Percentiles rank a stretch among this genome's conserved stretches.
phyloP scores from a whole-genome alignment of 2,888 invertebrate genomes.

The Volucella inflata region DNA sequence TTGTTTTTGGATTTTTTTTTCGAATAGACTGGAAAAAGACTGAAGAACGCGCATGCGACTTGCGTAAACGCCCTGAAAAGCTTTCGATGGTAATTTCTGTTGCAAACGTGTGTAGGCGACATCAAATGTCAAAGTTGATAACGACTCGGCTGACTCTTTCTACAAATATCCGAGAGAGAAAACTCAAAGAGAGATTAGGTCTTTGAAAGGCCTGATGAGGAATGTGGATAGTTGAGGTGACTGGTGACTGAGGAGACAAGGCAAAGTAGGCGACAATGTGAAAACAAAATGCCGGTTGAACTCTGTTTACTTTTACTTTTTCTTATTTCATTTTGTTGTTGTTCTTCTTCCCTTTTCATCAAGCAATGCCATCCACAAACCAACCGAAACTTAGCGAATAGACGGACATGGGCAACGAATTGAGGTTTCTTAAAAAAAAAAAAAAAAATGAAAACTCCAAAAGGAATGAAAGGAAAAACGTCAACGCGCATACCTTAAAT shows the following conservation, averaged over 20 bases:
- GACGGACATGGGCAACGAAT: constrained; percentile 26
- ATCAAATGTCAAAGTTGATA: constrained; percentile 71
- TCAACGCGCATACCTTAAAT: constrained; percentile 49
- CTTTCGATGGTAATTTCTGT: constrained; percentile 45
- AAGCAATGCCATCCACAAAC: constrained; percentile 19
- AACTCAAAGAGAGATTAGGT: not conserved
- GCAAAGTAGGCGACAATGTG: constrained; percentile 12
- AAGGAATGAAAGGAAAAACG: constrained; percentile 20
- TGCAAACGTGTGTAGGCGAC: constrained; percentile 49
- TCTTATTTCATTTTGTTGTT: constrained; percentile 14
- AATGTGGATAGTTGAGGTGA: constrained; percentile 16
- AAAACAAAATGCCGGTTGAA: constrained; percentile 67
- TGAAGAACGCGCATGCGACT: constrained; percentile 67
- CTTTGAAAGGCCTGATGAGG: constrained; percentile 55
- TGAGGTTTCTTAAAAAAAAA: constrained; percentile 14
- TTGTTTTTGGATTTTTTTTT: no score
- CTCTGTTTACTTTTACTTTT: constrained; percentile 73
- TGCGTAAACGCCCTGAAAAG: constrained; percentile 75
- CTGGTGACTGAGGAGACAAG: constrained; percentile 35
- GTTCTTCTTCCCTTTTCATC: constrained; percentile 1
- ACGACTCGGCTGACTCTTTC: constrained; percentile 24
- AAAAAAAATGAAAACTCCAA: not conserved
- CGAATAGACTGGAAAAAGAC: not conserved
- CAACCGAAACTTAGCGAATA: constrained; percentile 3
- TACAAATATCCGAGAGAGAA: not conserved